Evolutionary conservation across 2,113 vertebrate species (phyloP).

Genomic region (Calonectris borealis): DNA sequence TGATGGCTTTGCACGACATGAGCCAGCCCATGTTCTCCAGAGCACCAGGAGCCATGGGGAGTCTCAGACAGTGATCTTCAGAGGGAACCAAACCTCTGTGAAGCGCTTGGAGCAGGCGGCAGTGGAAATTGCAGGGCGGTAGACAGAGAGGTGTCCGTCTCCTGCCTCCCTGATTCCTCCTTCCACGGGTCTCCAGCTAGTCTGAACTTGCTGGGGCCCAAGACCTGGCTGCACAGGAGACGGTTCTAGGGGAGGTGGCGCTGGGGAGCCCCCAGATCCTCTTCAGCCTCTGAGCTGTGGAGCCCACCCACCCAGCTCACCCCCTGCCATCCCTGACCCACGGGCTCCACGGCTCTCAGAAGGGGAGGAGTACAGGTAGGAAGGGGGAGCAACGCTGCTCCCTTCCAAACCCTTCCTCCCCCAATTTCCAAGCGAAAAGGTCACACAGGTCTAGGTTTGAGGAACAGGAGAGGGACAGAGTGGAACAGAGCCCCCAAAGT

Average conservation of each 20-base stretch:
- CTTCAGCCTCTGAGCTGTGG: not conserved
- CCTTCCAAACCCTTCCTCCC: not conserved
- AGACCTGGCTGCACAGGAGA: not conserved
- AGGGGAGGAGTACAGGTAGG: not conserved
- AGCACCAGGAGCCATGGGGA: not conserved
- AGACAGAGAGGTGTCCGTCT: not conserved
- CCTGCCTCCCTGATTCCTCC: not conserved
- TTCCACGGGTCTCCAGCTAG: too few species aligned
- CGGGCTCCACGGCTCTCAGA: not conserved
- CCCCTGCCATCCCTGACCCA: not conserved
- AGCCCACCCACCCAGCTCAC: not conserved
- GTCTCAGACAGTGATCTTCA: not conserved
- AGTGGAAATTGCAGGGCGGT: fast-evolving
- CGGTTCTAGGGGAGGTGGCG: not conserved
- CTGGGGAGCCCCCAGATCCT: not conserved
- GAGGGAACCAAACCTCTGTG: not conserved
- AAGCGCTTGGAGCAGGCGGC: fast-evolving
- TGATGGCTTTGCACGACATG: not conserved
- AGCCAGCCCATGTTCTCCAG: not conserved
- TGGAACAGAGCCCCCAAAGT: not conserved
- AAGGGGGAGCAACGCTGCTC: not conserved
- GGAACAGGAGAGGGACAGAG: not conserved
- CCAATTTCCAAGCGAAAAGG: not conserved
- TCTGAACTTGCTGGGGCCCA: not conserved
- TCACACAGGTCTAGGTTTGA: not conserved